Conservation (phyloP, 2,113 vertebrate genomes). For the Serilophus lunatus region DNA sequence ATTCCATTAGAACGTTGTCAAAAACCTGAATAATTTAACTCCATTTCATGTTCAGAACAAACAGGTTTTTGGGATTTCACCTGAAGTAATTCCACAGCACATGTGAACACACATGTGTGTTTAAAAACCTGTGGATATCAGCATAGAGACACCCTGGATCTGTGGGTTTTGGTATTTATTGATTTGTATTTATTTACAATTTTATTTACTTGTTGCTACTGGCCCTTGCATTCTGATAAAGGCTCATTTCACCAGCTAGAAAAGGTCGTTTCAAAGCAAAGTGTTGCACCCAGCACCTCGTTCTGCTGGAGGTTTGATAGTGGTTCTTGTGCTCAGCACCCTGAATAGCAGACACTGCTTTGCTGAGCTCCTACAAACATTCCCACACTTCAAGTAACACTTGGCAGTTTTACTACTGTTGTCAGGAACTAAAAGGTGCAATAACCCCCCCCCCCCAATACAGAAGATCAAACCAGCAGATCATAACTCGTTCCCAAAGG, state of each 20-base stretch:
- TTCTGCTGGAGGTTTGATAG: neutral
- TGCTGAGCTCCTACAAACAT: conserved; percentile 50
- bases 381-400: conserved; percentile 55
- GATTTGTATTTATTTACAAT: neutral
- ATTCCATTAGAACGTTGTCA: conserved; percentile 54
- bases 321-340: neutral
- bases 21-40: neutral
- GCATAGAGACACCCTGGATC: neutral
- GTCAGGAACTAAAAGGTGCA: conserved; percentile 58
- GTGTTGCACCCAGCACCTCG: neutral
- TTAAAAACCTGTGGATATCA: fast-evolving
- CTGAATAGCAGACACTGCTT: neutral
- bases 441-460: conserved; percentile 22
- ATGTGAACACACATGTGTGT: fast-evolving
- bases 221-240: neutral
- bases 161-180: neutral
- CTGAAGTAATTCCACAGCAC: neutral
- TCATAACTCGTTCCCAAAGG: conserved; percentile 43
- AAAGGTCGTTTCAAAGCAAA: neutral
- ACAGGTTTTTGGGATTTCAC: neutral
- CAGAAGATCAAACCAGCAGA: conserved; percentile 52
- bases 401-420: conserved; percentile 62
- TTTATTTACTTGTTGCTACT: neutral
- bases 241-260: neutral
- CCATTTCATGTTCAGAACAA: neutral